Percentiles rank a stretch among this genome's conserved stretches.
Conservation (phyloP, 2,797 vertebrate species). For the Emys orbicularis region DNA sequence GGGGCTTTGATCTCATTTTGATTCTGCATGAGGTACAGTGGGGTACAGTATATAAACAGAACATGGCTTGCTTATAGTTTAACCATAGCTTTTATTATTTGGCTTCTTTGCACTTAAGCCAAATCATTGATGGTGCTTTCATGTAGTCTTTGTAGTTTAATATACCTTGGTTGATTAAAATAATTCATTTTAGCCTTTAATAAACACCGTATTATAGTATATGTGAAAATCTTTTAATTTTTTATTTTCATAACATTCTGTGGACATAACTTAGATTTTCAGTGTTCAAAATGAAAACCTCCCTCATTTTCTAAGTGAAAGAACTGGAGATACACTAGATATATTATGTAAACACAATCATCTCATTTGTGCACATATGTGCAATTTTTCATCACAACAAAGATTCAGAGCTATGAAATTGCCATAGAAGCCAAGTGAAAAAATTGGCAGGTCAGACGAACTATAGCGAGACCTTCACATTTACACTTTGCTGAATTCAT, state of each 20-base stretch:
- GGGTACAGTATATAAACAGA: background rate
- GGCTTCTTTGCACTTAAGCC: background rate
- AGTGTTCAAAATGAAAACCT: background rate
- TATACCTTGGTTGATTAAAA: background rate
- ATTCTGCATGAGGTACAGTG: background rate
- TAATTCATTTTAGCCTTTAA: background rate
- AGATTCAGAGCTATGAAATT: background rate
- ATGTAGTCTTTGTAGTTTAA: background rate
- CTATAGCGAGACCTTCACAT: background rate
- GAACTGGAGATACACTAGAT: background rate
- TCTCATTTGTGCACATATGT: background rate
- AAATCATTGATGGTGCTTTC: background rate
- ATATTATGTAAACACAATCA: background rate
- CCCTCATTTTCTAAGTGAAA: background rate
- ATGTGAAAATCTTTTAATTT: background rate
- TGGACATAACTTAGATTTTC: background rate
- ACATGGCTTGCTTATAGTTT: background rate
- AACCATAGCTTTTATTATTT: background rate
- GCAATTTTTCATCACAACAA: background rate
- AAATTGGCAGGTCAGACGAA: background rate
- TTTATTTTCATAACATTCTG: background rate
- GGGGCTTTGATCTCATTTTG: background rate
- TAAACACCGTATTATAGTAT: background rate
- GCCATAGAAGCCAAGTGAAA: background rate
- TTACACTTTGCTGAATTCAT: background rate